Conservation (phyloP, 2,888 invertebrate species). For the Hemaris fuciformis region DNA sequence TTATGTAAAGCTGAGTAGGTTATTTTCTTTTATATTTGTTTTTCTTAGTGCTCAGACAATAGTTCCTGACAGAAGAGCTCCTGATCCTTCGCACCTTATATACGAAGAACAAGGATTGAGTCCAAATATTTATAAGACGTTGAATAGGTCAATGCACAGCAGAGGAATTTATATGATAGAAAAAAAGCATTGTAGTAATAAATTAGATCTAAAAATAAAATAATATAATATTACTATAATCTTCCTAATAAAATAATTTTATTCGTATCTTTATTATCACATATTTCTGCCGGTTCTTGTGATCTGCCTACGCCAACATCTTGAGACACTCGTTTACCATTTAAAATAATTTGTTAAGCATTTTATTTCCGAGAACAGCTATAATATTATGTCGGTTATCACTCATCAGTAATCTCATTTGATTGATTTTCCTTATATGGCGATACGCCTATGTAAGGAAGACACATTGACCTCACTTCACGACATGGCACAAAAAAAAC, state of each 20-base stretch:
- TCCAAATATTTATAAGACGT: too few relatives aligned
- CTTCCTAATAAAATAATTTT: not conserved
- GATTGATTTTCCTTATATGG: slow-evolving; percentile 2
- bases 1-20: too few relatives aligned
- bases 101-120: too few relatives aligned
- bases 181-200: too few relatives aligned
- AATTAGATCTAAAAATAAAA: too few relatives aligned
- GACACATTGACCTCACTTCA: not conserved
- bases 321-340: not conserved
- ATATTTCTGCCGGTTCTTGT: not conserved
- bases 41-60: too few relatives aligned
- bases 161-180: too few relatives aligned
- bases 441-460: not conserved
- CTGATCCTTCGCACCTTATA: too few relatives aligned
- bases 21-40: too few relatives aligned
- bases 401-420: not conserved
- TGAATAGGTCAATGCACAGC: too few relatives aligned
- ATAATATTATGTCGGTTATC: not conserved
- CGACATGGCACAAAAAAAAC: not conserved
- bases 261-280: not conserved
- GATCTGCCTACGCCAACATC: not conserved
- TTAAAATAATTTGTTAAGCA: not conserved
- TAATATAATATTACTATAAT: not conserved
- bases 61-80: too few relatives aligned
- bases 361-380: not conserved